Conservation (phyloP, 2,888 invertebrate genomes). For the Aleiodes leptofemur region DNA sequence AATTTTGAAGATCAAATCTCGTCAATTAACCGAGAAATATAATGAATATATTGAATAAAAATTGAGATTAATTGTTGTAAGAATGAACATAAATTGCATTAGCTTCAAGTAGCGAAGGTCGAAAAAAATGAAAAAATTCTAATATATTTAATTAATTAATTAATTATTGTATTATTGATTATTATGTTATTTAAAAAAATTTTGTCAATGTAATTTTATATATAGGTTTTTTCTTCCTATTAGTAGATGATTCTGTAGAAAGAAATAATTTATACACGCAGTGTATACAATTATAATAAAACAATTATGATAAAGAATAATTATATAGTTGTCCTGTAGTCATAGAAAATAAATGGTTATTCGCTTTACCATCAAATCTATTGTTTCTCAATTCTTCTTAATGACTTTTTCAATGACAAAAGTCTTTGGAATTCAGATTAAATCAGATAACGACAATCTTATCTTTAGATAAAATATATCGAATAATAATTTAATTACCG, state of each 20-base stretch:
- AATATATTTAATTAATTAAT: constrained; percentile 32
- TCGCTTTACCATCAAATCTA: too few species aligned
- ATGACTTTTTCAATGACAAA: too few species aligned
- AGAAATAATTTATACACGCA: too few species aligned
- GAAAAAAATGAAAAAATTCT: constrained; percentile 18
- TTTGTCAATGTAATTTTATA: constrained; percentile 13
- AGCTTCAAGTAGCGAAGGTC: constrained; percentile 2
- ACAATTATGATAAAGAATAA: too few species aligned
- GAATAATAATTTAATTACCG: too few species aligned
- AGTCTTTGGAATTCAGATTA: too few species aligned
- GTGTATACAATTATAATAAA: too few species aligned
- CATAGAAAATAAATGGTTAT: too few species aligned
- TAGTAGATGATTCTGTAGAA: constrained; percentile 1
- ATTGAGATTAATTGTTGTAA: constrained; percentile 15
- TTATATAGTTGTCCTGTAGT: too few species aligned
- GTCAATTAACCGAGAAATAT: background rate
- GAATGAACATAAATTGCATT: constrained; percentile 7
- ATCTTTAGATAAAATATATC: too few species aligned
- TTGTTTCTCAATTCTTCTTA: too few species aligned
- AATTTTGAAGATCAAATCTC: background rate
- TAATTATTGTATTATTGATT: constrained; percentile 12
- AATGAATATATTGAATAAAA: constrained; percentile 10
- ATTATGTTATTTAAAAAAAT: background rate
- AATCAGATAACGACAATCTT: too few species aligned
- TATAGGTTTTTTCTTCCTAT: background rate